phyloP scores from a whole-genome alignment of 2,113 vertebrate genomes.

The Dipodomys stephensi region DNA sequence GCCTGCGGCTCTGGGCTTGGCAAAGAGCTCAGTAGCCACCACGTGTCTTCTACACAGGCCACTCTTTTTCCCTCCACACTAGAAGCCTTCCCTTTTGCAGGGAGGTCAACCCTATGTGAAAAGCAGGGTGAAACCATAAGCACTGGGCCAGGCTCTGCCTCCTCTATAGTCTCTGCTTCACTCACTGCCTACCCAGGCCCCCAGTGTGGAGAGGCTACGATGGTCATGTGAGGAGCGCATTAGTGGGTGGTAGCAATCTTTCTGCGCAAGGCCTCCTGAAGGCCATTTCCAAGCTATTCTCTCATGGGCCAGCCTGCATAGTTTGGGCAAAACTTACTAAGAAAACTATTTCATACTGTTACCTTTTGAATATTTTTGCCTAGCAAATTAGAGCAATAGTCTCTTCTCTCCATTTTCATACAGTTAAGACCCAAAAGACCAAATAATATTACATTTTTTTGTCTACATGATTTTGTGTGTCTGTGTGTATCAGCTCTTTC shows the following conservation, averaged over 20 bases:
- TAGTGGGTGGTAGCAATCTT: background rate
- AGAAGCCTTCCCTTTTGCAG: background rate
- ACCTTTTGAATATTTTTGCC: background rate
- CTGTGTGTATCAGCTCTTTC: background rate
- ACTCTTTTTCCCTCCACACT: background rate
- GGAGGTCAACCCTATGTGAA: background rate
- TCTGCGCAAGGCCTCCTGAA: background rate
- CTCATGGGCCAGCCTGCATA: background rate
- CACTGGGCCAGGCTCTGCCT: background rate
- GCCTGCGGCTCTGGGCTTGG: background rate
- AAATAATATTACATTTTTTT: background rate
- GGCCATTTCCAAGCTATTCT: background rate
- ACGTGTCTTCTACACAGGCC: background rate
- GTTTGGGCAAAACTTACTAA: background rate
- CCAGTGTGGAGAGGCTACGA: background rate
- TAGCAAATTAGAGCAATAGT: conserved; percentile 16
- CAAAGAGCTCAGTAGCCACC: too few species aligned
- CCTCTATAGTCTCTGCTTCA: background rate
- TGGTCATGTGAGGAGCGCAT: background rate
- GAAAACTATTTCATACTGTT: background rate
- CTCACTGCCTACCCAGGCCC: background rate
- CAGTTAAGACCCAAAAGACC: background rate
- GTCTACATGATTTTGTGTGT: too few species aligned
- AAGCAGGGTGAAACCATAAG: background rate
- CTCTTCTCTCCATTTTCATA: background rate